These are phyloP conservation scores for Molorchus minor DNA, from an alignment of 2,888 invertebrate genomes.

Conservation along the genomic window DNA sequence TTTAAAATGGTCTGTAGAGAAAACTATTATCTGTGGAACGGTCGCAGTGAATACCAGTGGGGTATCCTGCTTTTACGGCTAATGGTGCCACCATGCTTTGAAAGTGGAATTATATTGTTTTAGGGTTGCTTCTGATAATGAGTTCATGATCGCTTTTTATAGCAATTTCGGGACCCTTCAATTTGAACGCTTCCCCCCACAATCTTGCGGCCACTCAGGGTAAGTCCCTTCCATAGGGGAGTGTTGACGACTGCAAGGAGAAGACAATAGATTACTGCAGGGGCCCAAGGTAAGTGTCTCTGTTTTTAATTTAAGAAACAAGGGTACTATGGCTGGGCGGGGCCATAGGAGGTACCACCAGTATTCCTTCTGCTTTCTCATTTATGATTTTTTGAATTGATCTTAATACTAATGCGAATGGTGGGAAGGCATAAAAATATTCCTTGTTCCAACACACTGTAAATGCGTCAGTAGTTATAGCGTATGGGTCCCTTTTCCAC, in stretches of 20 bases:
- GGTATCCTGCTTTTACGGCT: neutral
- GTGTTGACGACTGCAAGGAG: neutral
- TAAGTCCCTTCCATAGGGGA: neutral
- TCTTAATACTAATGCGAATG: too few species aligned
- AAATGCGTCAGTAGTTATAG: neutral
- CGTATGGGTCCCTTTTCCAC: neutral
- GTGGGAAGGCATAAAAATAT: too few species aligned
- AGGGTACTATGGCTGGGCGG: neutral
- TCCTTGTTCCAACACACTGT: too few species aligned
- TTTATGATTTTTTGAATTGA: too few species aligned
- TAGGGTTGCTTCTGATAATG: too few species aligned
- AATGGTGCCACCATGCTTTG: neutral
- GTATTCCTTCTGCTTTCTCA: too few species aligned
- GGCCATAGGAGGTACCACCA: neutral
- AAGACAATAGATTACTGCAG: too few species aligned
- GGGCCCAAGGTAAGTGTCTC: neutral
- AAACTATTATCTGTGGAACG: too few species aligned
- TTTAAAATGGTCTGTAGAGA: neutral
- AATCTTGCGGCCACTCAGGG: too few species aligned
- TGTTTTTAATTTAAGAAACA: neutral
- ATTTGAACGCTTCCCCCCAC: neutral
- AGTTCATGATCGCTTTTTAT: too few species aligned
- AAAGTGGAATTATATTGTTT: neutral
- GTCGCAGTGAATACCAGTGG: neutral
- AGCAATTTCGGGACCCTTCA: neutral